Evolutionary conservation across 2,797 vertebrate genomes (phyloP).

Genomic region (Lacerta viridis): DNA sequence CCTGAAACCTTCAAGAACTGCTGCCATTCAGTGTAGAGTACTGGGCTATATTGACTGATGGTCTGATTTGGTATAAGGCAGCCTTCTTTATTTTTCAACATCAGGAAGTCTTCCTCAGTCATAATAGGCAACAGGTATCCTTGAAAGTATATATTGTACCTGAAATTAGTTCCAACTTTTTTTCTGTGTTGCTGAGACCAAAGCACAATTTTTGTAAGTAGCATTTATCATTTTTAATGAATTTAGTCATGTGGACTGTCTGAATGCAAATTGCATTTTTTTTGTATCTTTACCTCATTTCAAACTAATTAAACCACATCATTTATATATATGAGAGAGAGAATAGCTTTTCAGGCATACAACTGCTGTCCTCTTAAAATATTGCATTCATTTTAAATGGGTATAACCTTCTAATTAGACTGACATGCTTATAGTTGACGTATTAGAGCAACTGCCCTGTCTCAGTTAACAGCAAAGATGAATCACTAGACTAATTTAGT

Average conservation of each 20-base stretch:
- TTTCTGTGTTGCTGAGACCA: neutral
- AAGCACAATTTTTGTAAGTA: neutral
- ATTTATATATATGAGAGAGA: neutral
- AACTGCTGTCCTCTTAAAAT: neutral
- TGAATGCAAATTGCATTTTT: constrained; percentile 2
- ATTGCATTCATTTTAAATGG: neutral
- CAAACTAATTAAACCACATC: neutral
- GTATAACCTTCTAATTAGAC: neutral
- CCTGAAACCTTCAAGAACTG: no score
- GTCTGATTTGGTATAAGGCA: no score
- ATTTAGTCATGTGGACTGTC: neutral
- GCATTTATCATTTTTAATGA: neutral
- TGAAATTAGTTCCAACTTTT: neutral
- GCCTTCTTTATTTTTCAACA: neutral
- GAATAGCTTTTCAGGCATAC: neutral
- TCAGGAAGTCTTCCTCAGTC: neutral
- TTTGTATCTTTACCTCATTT: neutral
- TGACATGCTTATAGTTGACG: neutral
- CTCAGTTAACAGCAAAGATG: neutral
- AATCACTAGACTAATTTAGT: constrained; percentile 19
- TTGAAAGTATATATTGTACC: neutral
- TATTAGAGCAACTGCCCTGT: neutral
- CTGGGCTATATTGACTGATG: no score
- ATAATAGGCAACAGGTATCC: neutral
- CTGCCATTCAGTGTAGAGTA: no score